phyloP scores from a whole-genome alignment of 2,113 vertebrate genomes.

The Martes martes region DNA sequence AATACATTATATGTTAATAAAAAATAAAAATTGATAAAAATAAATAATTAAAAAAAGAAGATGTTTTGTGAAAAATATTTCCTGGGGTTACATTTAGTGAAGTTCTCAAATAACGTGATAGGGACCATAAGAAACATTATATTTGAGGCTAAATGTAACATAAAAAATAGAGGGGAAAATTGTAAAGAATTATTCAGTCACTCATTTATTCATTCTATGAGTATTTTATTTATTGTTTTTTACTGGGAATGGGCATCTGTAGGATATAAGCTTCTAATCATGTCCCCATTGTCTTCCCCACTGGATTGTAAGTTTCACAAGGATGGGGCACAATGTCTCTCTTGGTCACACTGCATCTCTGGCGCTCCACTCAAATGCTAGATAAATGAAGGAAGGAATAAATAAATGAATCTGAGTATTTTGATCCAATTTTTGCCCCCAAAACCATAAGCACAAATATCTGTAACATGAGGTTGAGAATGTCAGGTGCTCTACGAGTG shows the following conservation, averaged over 20 bases:
- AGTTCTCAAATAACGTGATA: conserved; percentile 32
- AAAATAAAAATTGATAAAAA: too few relatives aligned
- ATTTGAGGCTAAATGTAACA: conserved; percentile 19
- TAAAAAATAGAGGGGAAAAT: not conserved
- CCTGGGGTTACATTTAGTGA: not conserved
- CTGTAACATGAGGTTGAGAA: not conserved
- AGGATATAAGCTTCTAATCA: not conserved
- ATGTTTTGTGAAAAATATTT: not conserved
- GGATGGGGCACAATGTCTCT: not conserved
- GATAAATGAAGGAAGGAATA: not conserved
- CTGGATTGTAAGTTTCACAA: not conserved
- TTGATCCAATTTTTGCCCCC: not conserved
- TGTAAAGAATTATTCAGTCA: not conserved
- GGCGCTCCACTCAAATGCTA: not conserved
- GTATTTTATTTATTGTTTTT: not conserved
- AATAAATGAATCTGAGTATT: not conserved
- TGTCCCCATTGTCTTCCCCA: not conserved
- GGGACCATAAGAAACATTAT: not conserved
- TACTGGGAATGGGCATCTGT: not conserved
- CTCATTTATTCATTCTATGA: not conserved
- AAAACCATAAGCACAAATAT: not conserved
- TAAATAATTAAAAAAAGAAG: not conserved
- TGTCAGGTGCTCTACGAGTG: not conserved
- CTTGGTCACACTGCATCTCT: not conserved
- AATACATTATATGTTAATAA: too few relatives aligned